These are phyloP conservation scores for Calephelis nemesis DNA, from an alignment of 1,140 invertebrate species.

Conservation along the genomic window DNA sequence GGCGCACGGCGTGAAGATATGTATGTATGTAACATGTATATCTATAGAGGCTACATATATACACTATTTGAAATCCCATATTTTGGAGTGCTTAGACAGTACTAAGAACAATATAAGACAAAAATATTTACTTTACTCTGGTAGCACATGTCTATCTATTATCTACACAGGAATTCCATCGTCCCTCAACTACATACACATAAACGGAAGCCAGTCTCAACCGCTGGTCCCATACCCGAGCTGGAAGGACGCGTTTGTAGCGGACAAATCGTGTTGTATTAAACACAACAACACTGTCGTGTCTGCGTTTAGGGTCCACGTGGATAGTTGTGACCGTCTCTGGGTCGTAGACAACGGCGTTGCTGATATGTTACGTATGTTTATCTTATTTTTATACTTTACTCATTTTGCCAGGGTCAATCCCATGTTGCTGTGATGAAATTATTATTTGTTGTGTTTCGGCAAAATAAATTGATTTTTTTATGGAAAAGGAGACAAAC, in stretches of 20 bases:
- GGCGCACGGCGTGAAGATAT: no score
- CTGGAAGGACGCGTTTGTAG: conserved; percentile 82
- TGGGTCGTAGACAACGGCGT: conserved; percentile 84
- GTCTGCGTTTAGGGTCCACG: conserved; percentile 79
- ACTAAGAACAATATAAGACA: no score
- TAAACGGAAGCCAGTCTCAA: conserved; percentile 79
- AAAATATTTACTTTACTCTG: no score
- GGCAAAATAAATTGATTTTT: no score
- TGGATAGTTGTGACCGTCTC: conserved; percentile 82
- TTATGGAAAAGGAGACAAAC: no score
- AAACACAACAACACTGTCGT: conserved; percentile 65
- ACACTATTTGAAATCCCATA: no score
- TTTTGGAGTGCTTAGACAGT: no score
- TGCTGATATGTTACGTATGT: conserved; percentile 79
- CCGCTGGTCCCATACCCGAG: conserved; percentile 84
- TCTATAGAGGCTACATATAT: no score
- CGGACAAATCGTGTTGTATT: conserved; percentile 48
- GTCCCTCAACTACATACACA: conserved; percentile 76
- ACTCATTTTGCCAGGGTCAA: no score
- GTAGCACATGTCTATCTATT: not conserved
- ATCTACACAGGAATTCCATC: conserved; percentile 56
- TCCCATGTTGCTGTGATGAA: no score
- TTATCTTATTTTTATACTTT: not conserved
- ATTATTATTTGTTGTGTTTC: no score
- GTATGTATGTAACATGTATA: no score